Base-by-base conservation (phyloP, 2,113 vertebrate species). In the Australoheros scitulus region DNA sequence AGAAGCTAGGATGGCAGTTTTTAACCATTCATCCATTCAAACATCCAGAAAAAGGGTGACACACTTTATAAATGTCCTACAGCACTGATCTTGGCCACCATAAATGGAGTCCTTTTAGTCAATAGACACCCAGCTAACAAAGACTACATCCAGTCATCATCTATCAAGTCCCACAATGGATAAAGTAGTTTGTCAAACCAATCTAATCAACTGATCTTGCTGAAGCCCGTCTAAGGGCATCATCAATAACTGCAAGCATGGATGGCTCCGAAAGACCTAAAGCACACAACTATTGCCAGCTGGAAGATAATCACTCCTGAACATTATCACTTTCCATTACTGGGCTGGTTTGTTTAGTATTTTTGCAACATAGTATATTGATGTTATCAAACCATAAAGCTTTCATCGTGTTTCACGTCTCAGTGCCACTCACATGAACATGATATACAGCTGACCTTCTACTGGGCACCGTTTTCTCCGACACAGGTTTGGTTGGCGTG, bases 391-490 rank as follows among this genome's bases (percentile, higher is more conserved):
- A 72, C 84, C 63, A 82, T 84, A 72, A 83, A 78, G 43, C 70
- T 83, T 86, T 89, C 74, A 78, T 52, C 32, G 82, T 13, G 41
- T 74, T 84, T 90, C 52, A 81, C 9, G 1, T 90, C 82, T 84
- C 61, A 64, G 77, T 80, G 41, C 41, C 3, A 13, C 74, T 87
- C 77, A 60, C 56, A 79, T 61, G 34, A 83, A 57, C 29, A 38
- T 81, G 86, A 92, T 83, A 36, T 76, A 85, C 76, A 78, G 81
- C 77, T 91, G 91, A 93, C 92, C 87, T 93, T 90, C 83, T 83
- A 13, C 47, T 1, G 32, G 80, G 75, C 72, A 26, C 38, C 36
- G 81, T 80, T 82, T 87, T 56, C 57, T 50, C 79, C 84, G 83
- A 91, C 77, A 80, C 17, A 5, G 60, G 38, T 79, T 87, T 60